These are phyloP conservation scores for Lasioglossum figueresi DNA, from an alignment of 2,888 invertebrate species.

Conservation along the genomic window DNA sequence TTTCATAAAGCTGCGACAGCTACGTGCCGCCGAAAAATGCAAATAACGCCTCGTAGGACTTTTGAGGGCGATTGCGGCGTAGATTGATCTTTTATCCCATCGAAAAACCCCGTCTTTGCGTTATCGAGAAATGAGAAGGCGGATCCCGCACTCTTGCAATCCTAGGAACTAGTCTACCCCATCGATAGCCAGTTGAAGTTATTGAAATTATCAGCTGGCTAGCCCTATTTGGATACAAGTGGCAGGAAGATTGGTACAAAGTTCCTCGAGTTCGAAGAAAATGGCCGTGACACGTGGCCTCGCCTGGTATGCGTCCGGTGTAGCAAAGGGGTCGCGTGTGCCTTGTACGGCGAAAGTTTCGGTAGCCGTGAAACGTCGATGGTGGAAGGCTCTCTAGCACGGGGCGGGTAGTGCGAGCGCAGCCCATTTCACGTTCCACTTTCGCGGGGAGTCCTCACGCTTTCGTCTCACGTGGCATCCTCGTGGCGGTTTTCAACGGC, in stretches of 20 bases:
- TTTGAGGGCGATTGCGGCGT: no score
- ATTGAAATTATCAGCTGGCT: not conserved
- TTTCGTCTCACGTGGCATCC: slow-evolving; percentile 80
- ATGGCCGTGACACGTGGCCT: not conserved
- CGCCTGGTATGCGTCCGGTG: not conserved
- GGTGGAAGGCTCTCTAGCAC: slow-evolving; percentile 20
- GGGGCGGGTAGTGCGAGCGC: slow-evolving; percentile 32
- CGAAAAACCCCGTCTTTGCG: no score
- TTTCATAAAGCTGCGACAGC: no score
- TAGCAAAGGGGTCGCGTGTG: not conserved
- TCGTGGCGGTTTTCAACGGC: slow-evolving; percentile 76
- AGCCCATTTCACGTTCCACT: slow-evolving; percentile 66
- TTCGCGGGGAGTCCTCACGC: slow-evolving; percentile 72
- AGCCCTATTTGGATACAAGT: not conserved
- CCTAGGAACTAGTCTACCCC: no score
- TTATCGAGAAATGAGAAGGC: no score
- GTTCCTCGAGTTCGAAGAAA: not conserved
- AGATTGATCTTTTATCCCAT: no score
- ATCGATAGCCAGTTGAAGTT: no score
- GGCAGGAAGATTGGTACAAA: not conserved
- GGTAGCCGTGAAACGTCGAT: slow-evolving; percentile 43
- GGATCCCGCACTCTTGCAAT: no score
- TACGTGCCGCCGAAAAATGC: no score
- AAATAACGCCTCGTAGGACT: no score
- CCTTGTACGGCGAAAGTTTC: slow-evolving; percentile 56